Evolutionary conservation across 2,113 vertebrate species (phyloP).

Genomic region (Petrocephalus microphthalmus): DNA sequence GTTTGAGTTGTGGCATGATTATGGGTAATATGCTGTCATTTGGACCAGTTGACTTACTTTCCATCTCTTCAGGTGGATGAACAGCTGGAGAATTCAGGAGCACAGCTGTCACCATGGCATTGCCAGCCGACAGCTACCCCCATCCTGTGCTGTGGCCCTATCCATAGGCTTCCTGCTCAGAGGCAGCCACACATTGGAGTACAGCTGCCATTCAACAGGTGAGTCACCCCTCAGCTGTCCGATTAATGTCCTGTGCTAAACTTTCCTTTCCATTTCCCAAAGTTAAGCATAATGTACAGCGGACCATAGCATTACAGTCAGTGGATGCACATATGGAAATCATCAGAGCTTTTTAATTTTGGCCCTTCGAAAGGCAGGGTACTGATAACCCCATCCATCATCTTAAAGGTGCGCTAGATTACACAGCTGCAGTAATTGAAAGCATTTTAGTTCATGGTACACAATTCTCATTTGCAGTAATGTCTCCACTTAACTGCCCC

Average conservation of each 20-base stretch:
- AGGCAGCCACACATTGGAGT: background rate
- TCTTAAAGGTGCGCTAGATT: background rate
- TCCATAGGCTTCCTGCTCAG: background rate
- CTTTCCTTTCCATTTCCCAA: background rate
- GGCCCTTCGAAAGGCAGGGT: background rate
- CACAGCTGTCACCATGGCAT: background rate
- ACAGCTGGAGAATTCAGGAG: background rate
- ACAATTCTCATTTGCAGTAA: slow-evolving; percentile 3
- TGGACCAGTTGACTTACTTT: background rate
- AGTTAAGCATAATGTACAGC: background rate
- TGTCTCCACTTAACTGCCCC: background rate
- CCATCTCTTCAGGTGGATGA: background rate
- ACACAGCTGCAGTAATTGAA: slow-evolving; percentile 11
- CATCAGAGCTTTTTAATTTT: background rate
- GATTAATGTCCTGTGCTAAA: slow-evolving; percentile 6
- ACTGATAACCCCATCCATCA: slow-evolving; percentile 4
- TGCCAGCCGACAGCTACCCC: background rate
- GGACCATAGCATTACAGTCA: background rate
- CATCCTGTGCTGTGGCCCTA: background rate
- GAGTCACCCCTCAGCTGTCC: background rate
- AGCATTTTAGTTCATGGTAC: slow-evolving; percentile 9
- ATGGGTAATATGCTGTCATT: background rate
- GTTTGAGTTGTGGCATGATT: background rate
- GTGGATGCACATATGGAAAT: background rate
- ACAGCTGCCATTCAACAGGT: background rate